Evolutionary conservation across 2,113 vertebrate genomes (phyloP).

Genomic region (Amphilophus citrinellus): DNA sequence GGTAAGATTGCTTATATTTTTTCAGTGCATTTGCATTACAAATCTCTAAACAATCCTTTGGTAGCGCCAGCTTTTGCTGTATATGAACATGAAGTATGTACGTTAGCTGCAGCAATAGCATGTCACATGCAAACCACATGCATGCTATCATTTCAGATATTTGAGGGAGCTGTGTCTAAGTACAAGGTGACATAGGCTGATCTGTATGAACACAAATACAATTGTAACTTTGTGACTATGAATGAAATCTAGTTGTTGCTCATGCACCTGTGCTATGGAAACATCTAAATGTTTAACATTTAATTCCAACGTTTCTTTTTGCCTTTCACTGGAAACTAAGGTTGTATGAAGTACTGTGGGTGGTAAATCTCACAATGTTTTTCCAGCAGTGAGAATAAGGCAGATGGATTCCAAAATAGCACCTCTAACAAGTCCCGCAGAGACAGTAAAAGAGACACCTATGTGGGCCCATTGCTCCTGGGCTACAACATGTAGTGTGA

Average conservation of each 20-base stretch:
- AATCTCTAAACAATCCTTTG: neutral
- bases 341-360: constrained; percentile 17
- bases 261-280: neutral
- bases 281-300: neutral
- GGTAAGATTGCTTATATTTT: neutral
- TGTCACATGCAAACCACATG: neutral
- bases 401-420: constrained; percentile 71
- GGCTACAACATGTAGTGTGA: constrained; percentile 79
- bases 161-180: neutral
- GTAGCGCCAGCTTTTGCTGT: neutral
- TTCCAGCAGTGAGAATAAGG: constrained; percentile 49
- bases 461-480: constrained; percentile 70
- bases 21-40: neutral
- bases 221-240: neutral
- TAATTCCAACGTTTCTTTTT: neutral
- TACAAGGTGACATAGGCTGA: neutral
- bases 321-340: neutral
- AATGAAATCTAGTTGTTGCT: constrained; percentile 7
- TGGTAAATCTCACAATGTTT: constrained; percentile 39
- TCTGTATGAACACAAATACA: neutral
- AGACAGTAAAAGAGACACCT: constrained; percentile 72
- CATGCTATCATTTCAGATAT: neutral
- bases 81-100: neutral
- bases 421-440: constrained; percentile 78
- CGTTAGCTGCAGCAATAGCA: rapidly evolving